These are phyloP conservation scores for Vesta saturnalis DNA, from an alignment of 2,888 invertebrate genomes.

Conservation along the genomic window DNA sequence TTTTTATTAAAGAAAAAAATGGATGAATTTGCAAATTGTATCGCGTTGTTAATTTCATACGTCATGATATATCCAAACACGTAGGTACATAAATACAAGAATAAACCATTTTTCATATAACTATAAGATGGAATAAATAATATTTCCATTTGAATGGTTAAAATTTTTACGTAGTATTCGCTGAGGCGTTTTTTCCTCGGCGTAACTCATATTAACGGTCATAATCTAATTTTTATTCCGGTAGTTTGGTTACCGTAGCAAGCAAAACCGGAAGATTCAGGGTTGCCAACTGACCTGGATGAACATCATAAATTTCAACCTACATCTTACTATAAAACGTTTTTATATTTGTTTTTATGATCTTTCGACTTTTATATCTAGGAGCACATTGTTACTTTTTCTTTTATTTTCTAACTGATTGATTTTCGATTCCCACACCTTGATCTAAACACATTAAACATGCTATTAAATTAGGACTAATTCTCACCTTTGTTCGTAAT, in stretches of 20 bases:
- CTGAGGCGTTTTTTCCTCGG: constrained; percentile 19
- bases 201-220: constrained; percentile 39
- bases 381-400: constrained; percentile 7
- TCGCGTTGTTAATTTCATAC: too few species aligned
- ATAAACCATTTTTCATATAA: background rate
- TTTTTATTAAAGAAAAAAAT: background rate
- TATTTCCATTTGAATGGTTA: constrained; percentile 15
- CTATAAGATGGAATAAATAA: background rate
- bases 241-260: constrained; percentile 30
- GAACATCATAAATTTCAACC: constrained; percentile 38
- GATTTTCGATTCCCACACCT: constrained; percentile 5
- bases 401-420: background rate
- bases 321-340: constrained; percentile 40
- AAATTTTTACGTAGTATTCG: constrained; percentile 13
- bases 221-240: constrained; percentile 40
- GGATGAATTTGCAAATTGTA: background rate
- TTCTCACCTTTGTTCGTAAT: background rate
- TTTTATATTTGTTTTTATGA: constrained; percentile 38
- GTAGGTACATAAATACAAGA: background rate
- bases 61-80: background rate
- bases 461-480: constrained; percentile 1
- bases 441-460: background rate
- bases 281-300: constrained; percentile 39
- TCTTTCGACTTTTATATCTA: constrained; percentile 14
- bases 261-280: constrained; percentile 32